Evolutionary conservation across 2,797 vertebrate genomes (phyloP).

Genomic region (Mallotus villosus): DNA sequence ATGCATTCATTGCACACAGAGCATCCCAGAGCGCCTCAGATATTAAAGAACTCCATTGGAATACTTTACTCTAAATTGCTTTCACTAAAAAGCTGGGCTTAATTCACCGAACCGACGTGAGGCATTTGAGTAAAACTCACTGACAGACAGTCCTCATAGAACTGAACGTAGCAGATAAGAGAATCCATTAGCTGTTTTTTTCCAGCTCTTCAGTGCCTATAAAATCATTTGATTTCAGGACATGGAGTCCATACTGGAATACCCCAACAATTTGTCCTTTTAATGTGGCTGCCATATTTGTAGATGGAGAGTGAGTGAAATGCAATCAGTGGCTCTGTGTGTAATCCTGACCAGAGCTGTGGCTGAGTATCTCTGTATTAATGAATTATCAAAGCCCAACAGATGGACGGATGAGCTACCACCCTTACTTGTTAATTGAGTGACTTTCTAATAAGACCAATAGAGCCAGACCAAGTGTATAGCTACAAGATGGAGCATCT

Average conservation of each 20-base stretch:
- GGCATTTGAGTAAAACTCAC: conserved; percentile 64
- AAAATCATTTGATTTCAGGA: conserved; percentile 64
- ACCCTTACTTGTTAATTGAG: conserved; percentile 72
- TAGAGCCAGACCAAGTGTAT: conserved; percentile 54
- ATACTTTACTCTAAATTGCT: conserved; percentile 66
- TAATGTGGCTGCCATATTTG: conserved; percentile 62
- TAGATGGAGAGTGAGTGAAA: conserved; percentile 63
- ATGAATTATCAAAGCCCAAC: conserved; percentile 78
- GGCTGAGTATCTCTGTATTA: conserved; percentile 71
- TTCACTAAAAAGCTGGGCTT: conserved; percentile 69
- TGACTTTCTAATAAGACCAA: conserved; percentile 70
- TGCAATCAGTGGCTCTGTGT: conserved; percentile 60
- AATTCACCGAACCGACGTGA: conserved; percentile 62
- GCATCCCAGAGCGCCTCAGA: conserved; percentile 27
- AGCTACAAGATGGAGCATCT: conserved; percentile 55
- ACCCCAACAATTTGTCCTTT: conserved; percentile 64
- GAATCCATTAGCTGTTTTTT: conserved; percentile 69
- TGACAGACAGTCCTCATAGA: conserved; percentile 69
- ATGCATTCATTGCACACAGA: conserved; percentile 60
- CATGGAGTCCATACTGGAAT: conserved; percentile 53
- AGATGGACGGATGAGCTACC: conserved; percentile 75
- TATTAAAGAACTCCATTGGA: conserved; percentile 63
- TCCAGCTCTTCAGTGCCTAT: conserved; percentile 42
- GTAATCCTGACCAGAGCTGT: conserved; percentile 73
- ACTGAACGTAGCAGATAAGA: conserved; percentile 70